Evolutionary conservation across 2,113 vertebrate species (phyloP).

Genomic region (mouse (Mus musculus)): DNA sequence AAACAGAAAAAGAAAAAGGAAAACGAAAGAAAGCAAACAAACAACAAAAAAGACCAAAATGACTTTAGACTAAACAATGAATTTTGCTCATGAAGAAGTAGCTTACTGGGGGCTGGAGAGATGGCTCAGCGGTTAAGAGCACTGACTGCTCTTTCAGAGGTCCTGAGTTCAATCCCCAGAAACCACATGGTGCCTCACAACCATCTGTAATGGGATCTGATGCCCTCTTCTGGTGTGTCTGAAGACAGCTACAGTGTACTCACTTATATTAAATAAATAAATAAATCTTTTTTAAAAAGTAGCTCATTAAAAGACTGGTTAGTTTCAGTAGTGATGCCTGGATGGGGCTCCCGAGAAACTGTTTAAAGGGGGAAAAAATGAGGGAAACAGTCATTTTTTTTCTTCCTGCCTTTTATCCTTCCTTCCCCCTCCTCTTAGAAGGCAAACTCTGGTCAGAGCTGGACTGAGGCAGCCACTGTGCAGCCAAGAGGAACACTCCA

Average conservation of each 20-base stretch:
- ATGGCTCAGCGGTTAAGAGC: too few species aligned
- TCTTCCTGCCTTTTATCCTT: background rate
- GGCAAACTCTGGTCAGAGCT: background rate
- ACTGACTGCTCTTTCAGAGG: too few species aligned
- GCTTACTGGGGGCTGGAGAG: background rate
- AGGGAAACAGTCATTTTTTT: background rate
- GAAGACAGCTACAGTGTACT: too few species aligned
- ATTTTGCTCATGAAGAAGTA: constrained; percentile 20
- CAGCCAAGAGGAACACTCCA: background rate
- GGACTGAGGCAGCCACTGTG: background rate
- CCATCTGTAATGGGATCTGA: too few species aligned
- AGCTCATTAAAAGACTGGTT: background rate
- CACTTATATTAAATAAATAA: too few species aligned
- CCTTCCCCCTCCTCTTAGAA: background rate
- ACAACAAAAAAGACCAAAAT: background rate
- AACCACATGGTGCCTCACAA: too few species aligned
- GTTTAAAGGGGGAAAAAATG: background rate
- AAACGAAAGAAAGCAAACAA: background rate
- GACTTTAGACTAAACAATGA: background rate
- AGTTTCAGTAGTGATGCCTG: background rate
- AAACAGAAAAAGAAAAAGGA: background rate
- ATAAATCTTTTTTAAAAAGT: background rate
- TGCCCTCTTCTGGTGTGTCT: too few species aligned
- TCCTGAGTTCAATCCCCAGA: too few species aligned
- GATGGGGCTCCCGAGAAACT: background rate